Base-by-base conservation (phyloP, 2,888 invertebrate genomes). In the Philhelius pedissequus region DNA sequence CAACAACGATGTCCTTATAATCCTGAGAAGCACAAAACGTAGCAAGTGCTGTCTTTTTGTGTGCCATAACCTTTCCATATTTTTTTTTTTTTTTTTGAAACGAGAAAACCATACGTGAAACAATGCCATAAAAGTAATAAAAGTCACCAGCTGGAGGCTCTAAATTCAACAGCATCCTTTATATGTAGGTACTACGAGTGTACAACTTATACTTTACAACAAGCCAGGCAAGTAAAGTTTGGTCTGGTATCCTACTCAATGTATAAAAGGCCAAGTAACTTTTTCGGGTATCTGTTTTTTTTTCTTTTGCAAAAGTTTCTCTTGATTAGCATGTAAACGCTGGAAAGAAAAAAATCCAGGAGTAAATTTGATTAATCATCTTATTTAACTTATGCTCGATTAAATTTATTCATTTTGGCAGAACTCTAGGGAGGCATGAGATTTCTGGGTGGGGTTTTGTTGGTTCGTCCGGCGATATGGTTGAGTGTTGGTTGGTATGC, bases 301-400 rank as follows among this genome's bases (percentile, higher is more conserved):
- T 48, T 40, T 22, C 18, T 32, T 48, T 30, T 18, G 30, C 32
- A 6, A 13, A 25, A 54, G 22, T 35, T 35, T 71, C 30, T 32
- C 43, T 45, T 75, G 74, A 68, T 75, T 74, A 75, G 77, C 69
- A 40, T 38, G 40, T 64, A 50, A 58, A 45, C 50, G 35, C 18
- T 30, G 56, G 27, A 60, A 50, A 50, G 13, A n/a, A 54, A 54
- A 30, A 30, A 38, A 4, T 30, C 7, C 43, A 27, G 40, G 64
- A 82, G 58, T 50, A 66, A 71, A 73, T 78, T 71, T 73, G 73
- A 83, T 78, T 78, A 78, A 78, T 78, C 77, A 71, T 73, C 58
- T 30, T 54, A 48, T 48, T 66, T 64, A 38, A 54, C 32, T 38
- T 70, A 54, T 58, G 64, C 77, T 48, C 71, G 71, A 78, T 66